Base-by-base conservation (phyloP, 2,888 invertebrate genomes). In the Chydorus sphaericus region DNA sequence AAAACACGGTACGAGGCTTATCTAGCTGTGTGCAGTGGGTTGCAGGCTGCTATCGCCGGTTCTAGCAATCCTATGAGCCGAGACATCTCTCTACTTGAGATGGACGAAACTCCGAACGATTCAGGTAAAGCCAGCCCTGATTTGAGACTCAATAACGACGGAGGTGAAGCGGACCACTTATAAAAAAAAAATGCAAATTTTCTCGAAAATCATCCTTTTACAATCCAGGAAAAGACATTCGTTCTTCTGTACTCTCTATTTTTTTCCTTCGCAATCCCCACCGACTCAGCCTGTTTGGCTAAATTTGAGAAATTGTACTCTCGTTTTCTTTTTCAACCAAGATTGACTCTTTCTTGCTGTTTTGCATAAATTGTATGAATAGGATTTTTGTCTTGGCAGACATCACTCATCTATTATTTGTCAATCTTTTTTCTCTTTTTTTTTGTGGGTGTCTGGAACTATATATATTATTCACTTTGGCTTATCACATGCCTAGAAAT, bases 51-150 rank as follows among this genome's bases (percentile, higher is more conserved):
- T 10, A 7, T 36, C 36, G 36, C 36, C 18, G 36, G 33, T 14
- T 52, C 52, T 23, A 36, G 23, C 16, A n/a, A n/a, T n/a, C n/a
- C n/a, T n/a, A 37, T 26, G 18, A 52, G 36, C 52, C 31, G 36
- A 26, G 52, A 52, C 36, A 33, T 52, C 33, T 52, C 52, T 20
- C 26, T 52, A 26, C 26, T 36, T 16, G 52, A 52, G 18, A n/a
- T 55, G 10, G 55, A 55, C 49, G 55, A 55, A 11, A 29, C 36
- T 14, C 38, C 53, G 14, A 26, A 23, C 52, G 55, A 55, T 48
- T 55, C 55, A 7, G 49, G 55, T 18, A 39, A 48, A n/a, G 48
- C 55, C n/a, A 55, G 55, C 49, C 55, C 55, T 14, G 52, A 52
- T 31, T 31, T 31, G n/a, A 50, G 20, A 50, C 18, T 16, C 20